Evolutionary conservation across 1,140 invertebrate species (phyloP).

Genomic region (Orius laevigatus): DNA sequence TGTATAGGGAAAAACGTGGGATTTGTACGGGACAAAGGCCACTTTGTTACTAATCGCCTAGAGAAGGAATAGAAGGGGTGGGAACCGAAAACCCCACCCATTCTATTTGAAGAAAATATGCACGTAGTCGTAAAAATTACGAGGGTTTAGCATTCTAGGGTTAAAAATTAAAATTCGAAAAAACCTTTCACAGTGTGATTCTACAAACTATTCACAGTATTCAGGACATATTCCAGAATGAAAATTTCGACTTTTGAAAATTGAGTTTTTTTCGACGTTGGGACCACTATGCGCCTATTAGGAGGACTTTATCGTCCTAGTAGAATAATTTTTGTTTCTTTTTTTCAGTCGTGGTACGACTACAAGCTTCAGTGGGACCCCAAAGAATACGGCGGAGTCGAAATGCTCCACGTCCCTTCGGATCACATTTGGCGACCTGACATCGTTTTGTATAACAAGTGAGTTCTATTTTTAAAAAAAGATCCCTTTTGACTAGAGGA

Average conservation of each 20-base stretch:
- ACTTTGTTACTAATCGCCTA: too few relatives aligned
- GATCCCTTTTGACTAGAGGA: too few relatives aligned
- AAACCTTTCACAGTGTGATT: too few relatives aligned
- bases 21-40: too few relatives aligned
- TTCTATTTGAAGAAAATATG: too few relatives aligned
- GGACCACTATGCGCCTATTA: neutral
- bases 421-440: constrained; percentile 94
- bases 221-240: neutral
- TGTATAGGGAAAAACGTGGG: too few relatives aligned
- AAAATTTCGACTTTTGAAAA: neutral
- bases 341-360: constrained; percentile 81
- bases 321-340: constrained; percentile 10
- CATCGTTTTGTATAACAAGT: constrained; percentile 94
- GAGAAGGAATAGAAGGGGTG: too few relatives aligned
- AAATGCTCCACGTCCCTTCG: constrained; percentile 86
- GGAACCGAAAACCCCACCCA: too few relatives aligned
- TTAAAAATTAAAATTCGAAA: too few relatives aligned
- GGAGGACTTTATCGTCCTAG: neutral
- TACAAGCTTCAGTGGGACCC: constrained; percentile 93
- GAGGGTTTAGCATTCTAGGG: too few relatives aligned
- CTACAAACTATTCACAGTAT: neutral
- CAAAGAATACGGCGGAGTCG: constrained; percentile 83
- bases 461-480: constrained; percentile 29
- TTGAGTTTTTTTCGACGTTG: neutral
- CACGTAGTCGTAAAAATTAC: too few relatives aligned